Percentiles rank a stretch among this genome's conserved stretches.
Evolutionary conservation across 2,113 vertebrate genomes (phyloP).

Genomic region (Prinia subflava): DNA sequence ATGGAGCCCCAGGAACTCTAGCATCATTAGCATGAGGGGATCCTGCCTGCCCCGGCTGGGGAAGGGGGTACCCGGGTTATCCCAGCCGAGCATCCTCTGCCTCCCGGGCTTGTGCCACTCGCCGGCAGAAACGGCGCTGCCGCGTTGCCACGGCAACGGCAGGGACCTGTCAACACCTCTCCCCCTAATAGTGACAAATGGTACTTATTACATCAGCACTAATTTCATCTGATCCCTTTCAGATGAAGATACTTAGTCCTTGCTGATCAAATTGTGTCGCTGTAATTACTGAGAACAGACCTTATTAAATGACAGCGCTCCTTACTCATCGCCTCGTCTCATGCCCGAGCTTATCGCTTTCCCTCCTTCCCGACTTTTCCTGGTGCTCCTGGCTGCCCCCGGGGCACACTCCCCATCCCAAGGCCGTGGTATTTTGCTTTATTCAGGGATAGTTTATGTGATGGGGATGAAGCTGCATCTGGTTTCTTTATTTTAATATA

Average conservation of each 20-base stretch:
- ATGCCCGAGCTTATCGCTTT: constrained; percentile 66
- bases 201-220: constrained; percentile 93
- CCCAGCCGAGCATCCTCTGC: background rate
- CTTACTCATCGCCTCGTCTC: constrained; percentile 74
- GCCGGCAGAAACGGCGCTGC: background rate
- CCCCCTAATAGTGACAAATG: constrained; percentile 91
- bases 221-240: constrained; percentile 87
- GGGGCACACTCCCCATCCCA: fast-evolving
- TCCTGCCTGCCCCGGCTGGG: background rate
- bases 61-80: background rate
- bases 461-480: background rate
- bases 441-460: background rate
- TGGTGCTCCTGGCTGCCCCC: background rate
- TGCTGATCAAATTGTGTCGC: constrained; percentile 89
- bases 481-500: background rate
- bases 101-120: constrained; percentile 1
- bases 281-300: constrained; percentile 93
- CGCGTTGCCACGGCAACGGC: constrained; percentile 78
- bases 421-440: background rate
- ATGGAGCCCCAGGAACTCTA: fast-evolving
- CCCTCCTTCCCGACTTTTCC: background rate
- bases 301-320: constrained; percentile 84
- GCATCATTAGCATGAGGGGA: fast-evolving
- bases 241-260: constrained; percentile 93
- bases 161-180: constrained; percentile 86